Evolutionary conservation across 1,140 invertebrate genomes (phyloP).

Genomic region (Carposina sasakii): DNA sequence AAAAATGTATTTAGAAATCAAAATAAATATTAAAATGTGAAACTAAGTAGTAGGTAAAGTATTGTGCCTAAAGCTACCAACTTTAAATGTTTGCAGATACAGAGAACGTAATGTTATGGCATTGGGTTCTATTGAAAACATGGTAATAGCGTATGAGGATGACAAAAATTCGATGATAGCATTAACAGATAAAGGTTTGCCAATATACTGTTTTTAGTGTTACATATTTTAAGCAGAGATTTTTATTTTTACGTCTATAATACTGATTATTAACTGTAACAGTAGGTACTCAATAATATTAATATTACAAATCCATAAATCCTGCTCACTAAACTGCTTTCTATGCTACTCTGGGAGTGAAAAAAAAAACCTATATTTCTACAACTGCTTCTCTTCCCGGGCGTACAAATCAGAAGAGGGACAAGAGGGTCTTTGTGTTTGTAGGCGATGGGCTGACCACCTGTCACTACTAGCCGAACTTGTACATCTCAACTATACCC

Average conservation of each 20-base stretch:
- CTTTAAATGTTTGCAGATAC: too few species aligned
- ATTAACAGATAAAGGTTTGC: slow-evolving; percentile 41
- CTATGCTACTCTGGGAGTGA: neutral
- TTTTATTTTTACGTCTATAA: neutral
- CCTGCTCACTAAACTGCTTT: neutral
- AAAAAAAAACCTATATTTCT: neutral
- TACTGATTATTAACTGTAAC: neutral
- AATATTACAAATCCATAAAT: neutral
- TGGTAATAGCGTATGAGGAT: slow-evolving; percentile 48
- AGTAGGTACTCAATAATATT: neutral
- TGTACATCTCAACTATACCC: too few species aligned
- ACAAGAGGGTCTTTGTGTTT: too few species aligned
- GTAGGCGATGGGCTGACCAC: too few species aligned
- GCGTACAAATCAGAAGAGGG: too few species aligned
- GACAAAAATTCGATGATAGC: slow-evolving; percentile 62
- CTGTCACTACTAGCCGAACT: too few species aligned
- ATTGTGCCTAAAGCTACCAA: too few species aligned
- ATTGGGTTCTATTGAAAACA: slow-evolving; percentile 55
- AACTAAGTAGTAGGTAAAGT: too few species aligned
- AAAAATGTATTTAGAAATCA: too few species aligned
- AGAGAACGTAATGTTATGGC: too few species aligned
- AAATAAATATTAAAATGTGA: too few species aligned
- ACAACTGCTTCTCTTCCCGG: too few species aligned
- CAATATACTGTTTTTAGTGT: slow-evolving; percentile 4
- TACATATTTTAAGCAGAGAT: neutral